Conservation (phyloP, 2,888 invertebrate genomes). For the Lagria hirta region DNA sequence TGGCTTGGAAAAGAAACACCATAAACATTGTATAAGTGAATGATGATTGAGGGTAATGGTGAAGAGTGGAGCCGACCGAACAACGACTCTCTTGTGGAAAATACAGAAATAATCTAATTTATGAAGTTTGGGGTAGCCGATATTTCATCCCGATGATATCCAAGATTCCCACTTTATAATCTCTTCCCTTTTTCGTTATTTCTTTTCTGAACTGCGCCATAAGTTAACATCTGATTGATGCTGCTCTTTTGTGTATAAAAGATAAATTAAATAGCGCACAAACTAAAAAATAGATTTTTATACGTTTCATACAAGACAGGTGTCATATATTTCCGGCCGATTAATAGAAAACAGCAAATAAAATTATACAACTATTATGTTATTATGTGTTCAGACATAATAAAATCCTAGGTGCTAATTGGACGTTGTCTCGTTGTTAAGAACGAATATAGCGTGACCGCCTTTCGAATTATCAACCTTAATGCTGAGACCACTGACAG, state of each 20-base stretch:
- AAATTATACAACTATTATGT: conserved; percentile 49
- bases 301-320: conserved; percentile 43
- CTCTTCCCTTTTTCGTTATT: conserved; percentile 30
- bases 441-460: conserved; percentile 41
- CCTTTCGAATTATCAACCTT: conserved; percentile 38
- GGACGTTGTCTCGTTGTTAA: conserved; percentile 46
- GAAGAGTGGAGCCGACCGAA: conserved; percentile 42
- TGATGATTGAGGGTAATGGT: conserved; percentile 49
- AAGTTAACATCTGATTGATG: conserved; percentile 27
- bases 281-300: conserved; percentile 13
- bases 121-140: conserved; percentile 38
- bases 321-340: conserved; percentile 48
- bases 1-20: conserved; percentile 50
- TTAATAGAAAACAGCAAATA: conserved; percentile 47
- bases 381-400: conserved; percentile 46
- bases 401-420: conserved; percentile 48
- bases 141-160: conserved; percentile 36
- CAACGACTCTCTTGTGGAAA: conserved; percentile 36
- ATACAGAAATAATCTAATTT: conserved; percentile 47
- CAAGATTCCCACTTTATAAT: conserved; percentile 31
- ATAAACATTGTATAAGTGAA: conserved; percentile 48
- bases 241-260: conserved; percentile 4
- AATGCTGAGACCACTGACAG: conserved; percentile 41
- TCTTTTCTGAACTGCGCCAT: conserved; percentile 32
- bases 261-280: neutral